Conservation (phyloP, 1,140 invertebrate genomes). For the Panonychus citri region DNA sequence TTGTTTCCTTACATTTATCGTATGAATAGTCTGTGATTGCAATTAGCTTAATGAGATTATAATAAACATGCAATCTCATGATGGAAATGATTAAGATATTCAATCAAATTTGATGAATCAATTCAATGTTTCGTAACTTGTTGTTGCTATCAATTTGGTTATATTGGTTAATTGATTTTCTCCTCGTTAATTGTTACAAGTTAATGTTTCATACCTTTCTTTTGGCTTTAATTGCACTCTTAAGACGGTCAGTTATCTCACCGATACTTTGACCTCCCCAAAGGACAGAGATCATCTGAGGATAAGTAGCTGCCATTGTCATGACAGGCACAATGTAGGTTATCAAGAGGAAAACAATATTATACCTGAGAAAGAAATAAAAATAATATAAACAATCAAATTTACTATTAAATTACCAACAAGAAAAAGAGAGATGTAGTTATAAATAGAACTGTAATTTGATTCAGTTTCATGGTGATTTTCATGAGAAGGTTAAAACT, state of each 20-base stretch:
- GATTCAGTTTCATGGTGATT: neutral
- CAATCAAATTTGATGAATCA: too few species aligned
- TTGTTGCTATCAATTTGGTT: neutral
- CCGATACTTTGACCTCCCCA: constrained; percentile 77
- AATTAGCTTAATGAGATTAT: too few species aligned
- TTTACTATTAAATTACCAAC: too few species aligned
- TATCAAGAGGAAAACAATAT: constrained; percentile 53
- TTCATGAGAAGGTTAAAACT: neutral
- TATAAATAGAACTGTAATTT: too few species aligned
- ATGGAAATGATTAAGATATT: too few species aligned
- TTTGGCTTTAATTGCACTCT: neutral
- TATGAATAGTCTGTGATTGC: too few species aligned
- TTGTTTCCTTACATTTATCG: too few species aligned
- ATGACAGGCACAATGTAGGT: constrained; percentile 73
- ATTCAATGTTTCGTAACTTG: too few species aligned
- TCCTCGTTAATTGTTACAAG: too few species aligned
- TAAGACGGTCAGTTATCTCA: constrained; percentile 25
- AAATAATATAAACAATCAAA: constrained; percentile 35
- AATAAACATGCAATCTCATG: too few species aligned
- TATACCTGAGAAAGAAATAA: constrained; percentile 40
- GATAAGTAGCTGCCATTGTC: constrained; percentile 64
- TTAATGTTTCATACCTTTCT: too few species aligned
- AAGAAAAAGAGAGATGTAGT: too few species aligned
- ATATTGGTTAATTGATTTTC: constrained; percentile 34
- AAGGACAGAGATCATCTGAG: constrained; percentile 49